Evolutionary conservation across 2,888 invertebrate genomes (phyloP).

Genomic region (Syrphus vitripennis): DNA sequence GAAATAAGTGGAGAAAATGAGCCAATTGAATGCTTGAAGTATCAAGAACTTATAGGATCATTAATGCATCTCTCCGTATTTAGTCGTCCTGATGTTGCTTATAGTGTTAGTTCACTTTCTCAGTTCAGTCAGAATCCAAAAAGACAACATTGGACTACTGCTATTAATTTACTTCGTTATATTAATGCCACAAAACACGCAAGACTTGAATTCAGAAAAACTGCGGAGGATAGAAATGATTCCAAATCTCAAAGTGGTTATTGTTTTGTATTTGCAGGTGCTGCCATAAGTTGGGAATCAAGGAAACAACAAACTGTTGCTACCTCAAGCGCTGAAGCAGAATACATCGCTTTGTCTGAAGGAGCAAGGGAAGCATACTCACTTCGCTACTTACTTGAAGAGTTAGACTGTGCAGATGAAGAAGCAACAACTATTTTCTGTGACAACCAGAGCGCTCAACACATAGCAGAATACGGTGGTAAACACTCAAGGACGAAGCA

Average conservation of each 20-base stretch:
- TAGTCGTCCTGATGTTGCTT: too few relatives aligned
- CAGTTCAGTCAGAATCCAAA: background rate
- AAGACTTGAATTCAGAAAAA: background rate
- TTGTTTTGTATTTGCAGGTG: background rate
- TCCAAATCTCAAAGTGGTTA: background rate
- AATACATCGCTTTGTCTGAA: background rate
- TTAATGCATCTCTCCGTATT: slow-evolving; percentile 10
- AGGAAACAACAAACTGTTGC: background rate
- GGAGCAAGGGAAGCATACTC: background rate
- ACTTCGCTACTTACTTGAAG: background rate
- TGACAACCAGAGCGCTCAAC: background rate
- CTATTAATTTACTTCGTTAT: background rate
- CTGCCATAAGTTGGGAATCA: background rate
- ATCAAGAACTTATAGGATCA: slow-evolving; percentile 15
- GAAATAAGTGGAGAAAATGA: too few relatives aligned
- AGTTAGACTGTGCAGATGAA: background rate
- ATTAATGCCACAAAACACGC: background rate
- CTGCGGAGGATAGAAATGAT: background rate
- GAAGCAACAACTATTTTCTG: background rate
- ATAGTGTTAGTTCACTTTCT: too few relatives aligned
- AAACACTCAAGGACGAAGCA: background rate
- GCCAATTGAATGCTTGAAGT: too few relatives aligned
- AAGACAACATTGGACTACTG: slow-evolving; percentile 2
- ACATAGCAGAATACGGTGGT: background rate
- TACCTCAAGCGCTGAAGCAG: background rate